A percentile compares a stretch with the other conserved stretches of the same genome.
Evolutionary conservation across 2,797 vertebrate genomes (phyloP).

Genomic region (Anableps anableps): DNA sequence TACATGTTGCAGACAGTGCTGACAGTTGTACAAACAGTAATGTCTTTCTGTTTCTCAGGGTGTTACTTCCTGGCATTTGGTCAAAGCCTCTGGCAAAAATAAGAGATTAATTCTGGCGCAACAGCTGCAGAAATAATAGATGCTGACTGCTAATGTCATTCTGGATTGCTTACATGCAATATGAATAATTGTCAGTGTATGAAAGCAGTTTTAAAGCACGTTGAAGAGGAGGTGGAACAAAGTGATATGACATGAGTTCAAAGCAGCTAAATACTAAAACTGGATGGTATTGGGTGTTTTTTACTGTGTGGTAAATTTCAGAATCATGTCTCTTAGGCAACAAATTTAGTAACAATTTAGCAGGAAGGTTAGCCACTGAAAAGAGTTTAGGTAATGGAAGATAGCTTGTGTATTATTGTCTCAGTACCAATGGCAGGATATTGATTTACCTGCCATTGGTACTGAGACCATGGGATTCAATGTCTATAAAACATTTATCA

Average conservation of each 20-base stretch:
- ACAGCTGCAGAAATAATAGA: conserved; percentile 3
- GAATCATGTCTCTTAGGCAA: background rate
- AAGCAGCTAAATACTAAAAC: background rate
- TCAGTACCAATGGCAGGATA: too few relatives aligned
- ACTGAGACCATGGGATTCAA: background rate
- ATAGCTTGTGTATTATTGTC: too few relatives aligned
- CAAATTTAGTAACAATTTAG: background rate
- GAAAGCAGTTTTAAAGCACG: background rate
- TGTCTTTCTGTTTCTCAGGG: background rate
- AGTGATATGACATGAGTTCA: background rate
- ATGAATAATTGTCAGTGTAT: conserved; percentile 1
- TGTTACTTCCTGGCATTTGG: conserved; percentile 4
- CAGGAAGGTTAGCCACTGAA: background rate
- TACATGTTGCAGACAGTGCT: background rate
- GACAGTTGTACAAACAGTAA: conserved; percentile 7
- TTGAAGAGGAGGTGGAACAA: background rate
- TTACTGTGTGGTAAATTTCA: background rate
- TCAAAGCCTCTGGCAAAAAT: conserved; percentile 6
- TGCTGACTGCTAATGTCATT: conserved; percentile 9
- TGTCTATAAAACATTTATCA: background rate
- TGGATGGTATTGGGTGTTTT: background rate
- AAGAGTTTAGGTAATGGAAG: background rate
- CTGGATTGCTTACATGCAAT: background rate
- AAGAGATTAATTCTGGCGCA: background rate
- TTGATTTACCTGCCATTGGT: background rate